Conservation (phyloP, 2,797 vertebrate genomes). For the Buphagus erythrorhynchus region DNA sequence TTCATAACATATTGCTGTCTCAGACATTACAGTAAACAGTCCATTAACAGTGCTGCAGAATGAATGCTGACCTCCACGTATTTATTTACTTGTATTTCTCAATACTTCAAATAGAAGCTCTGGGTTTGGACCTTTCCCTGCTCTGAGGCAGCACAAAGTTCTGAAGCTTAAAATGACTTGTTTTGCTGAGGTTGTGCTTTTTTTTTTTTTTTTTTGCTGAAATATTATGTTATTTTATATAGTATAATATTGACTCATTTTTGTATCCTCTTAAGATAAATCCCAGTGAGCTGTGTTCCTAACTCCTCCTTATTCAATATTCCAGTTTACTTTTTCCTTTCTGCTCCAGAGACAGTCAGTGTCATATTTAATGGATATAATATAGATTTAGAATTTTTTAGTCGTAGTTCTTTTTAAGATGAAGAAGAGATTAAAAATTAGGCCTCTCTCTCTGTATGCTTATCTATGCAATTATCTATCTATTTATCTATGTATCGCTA, state of each 20-base stretch:
- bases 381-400: not conserved
- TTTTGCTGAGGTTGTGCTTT: slow-evolving; percentile 15
- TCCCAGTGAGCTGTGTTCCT: not conserved
- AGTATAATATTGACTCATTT: slow-evolving; percentile 24
- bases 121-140: slow-evolving; percentile 2
- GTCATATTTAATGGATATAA: not conserved
- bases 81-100: slow-evolving; percentile 59
- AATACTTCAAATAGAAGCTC: slow-evolving; percentile 44
- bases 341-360: not conserved
- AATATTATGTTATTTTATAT: slow-evolving; percentile 38
- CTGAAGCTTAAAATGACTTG: slow-evolving; percentile 51
- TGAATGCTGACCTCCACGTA: slow-evolving; percentile 59
- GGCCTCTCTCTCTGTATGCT: rapidly evolving
- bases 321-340: not conserved
- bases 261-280: slow-evolving; percentile 45
- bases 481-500: not conserved
- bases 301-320: not conserved
- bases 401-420: not conserved
- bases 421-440: not conserved
- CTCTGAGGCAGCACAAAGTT: slow-evolving; percentile 66
- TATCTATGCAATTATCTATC: not conserved
- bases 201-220: not conserved
- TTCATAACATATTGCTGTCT: slow-evolving; percentile 69
- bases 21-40: slow-evolving; percentile 52
- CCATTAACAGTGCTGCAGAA: slow-evolving; percentile 60